Conservation (phyloP, 2,113 vertebrate species). For the Mesitornis unicolor region DNA sequence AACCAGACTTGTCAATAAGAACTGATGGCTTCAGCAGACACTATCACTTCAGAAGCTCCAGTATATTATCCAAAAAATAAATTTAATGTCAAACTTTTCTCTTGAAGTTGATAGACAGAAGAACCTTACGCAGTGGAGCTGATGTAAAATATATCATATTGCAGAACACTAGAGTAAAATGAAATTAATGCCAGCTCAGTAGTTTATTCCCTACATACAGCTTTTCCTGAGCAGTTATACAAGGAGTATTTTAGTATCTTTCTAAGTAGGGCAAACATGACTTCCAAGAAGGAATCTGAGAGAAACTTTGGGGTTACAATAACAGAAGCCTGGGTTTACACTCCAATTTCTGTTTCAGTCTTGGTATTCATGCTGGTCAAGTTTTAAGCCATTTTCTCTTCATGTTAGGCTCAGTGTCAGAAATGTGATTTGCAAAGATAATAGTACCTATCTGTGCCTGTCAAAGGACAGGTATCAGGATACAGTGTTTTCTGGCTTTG, state of each 20-base stretch:
- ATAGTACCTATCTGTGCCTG: not conserved
- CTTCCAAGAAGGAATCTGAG: conserved; percentile 34
- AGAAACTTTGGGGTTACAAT: not conserved
- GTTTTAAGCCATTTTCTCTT: not conserved
- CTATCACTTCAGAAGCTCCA: conserved; percentile 58
- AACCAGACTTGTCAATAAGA: conserved; percentile 76
- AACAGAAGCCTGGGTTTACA: not conserved
- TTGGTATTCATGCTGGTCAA: not conserved
- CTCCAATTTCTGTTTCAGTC: not conserved
- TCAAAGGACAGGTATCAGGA: not conserved
- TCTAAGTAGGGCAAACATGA: conserved; percentile 1
- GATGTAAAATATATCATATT: conserved; percentile 29
- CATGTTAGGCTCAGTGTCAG: not conserved
- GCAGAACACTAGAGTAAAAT: not conserved
- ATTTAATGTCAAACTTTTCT: conserved; percentile 36
- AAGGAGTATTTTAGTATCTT: conserved; percentile 28
- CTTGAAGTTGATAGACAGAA: conserved; percentile 40
- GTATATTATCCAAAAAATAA: conserved; percentile 53
- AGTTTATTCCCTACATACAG: not conserved
- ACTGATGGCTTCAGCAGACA: conserved; percentile 69
- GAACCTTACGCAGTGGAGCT: not conserved
- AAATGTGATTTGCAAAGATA: not conserved
- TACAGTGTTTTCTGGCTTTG: not conserved
- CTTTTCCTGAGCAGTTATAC: not conserved
- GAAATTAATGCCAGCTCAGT: conserved; percentile 45